phyloP scores from a whole-genome alignment of 1,140 invertebrate genomes.

The Brachionus asplanchnoidis region DNA sequence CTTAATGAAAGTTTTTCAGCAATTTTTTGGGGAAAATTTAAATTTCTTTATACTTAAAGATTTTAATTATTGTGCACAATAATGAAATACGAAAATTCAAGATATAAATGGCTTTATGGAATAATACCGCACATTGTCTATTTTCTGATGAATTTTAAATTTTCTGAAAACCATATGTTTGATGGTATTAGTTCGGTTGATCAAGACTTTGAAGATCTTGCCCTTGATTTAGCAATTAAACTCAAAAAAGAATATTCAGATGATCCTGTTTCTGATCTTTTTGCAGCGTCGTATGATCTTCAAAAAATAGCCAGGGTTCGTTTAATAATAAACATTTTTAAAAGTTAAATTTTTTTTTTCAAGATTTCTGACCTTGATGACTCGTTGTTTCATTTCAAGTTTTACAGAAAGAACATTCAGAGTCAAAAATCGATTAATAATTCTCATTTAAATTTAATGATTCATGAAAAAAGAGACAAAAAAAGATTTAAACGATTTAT shows the following conservation, averaged over 20 bases:
- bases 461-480: background rate
- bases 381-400: conserved; percentile 21
- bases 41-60: too few species aligned
- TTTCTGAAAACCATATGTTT: background rate
- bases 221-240: conserved; percentile 28
- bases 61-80: too few species aligned
- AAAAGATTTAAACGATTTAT: conserved; percentile 5
- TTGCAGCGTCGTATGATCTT: background rate
- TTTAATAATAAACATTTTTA: background rate
- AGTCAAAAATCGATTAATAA: background rate
- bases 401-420: background rate
- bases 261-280: conserved; percentile 35
- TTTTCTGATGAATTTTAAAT: background rate
- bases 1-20: too few species aligned
- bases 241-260: conserved; percentile 38
- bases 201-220: background rate
- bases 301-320: conserved; percentile 25
- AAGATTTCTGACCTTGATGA: conserved; percentile 14
- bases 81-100: too few species aligned
- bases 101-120: too few species aligned
- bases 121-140: background rate
- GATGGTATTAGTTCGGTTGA: background rate
- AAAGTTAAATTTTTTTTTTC: background rate
- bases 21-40: too few species aligned
- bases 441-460: background rate